phyloP scores from a whole-genome alignment of 1,140 invertebrate species.

The Zaprionus lachaisei region DNA sequence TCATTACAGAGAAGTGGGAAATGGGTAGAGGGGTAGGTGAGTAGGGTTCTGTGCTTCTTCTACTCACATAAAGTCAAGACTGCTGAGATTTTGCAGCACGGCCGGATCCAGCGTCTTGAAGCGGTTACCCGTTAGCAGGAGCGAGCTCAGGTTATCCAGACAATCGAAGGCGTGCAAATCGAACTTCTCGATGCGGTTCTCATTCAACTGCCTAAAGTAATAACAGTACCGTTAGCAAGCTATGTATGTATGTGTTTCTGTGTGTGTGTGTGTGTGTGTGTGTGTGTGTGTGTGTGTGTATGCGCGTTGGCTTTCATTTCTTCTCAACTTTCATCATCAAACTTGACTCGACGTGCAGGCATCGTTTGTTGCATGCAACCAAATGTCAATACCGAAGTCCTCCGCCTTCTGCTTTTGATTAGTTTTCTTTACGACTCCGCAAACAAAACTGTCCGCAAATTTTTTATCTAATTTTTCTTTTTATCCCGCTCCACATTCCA shows the following conservation, averaged over 20 bases:
- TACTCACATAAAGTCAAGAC: constrained; percentile 85
- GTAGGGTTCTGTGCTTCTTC: background rate
- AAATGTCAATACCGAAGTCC: constrained; percentile 51
- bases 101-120: constrained; percentile 84
- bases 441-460: constrained; percentile 13
- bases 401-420: constrained; percentile 10
- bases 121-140: constrained; percentile 81
- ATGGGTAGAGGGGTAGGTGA: background rate
- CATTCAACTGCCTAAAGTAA: constrained; percentile 67
- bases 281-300: constrained; percentile 34
- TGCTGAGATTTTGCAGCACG: constrained; percentile 84
- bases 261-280: background rate
- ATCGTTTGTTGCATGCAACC: constrained; percentile 37
- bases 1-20: background rate
- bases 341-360: constrained; percentile 44
- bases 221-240: background rate
- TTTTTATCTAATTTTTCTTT: constrained; percentile 20
- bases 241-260: background rate
- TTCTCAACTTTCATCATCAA: constrained; percentile 68
- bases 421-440: constrained; percentile 19
- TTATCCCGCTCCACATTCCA: constrained; percentile 7
- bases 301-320: background rate
- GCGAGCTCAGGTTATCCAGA: constrained; percentile 70
- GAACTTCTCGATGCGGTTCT: constrained; percentile 80
- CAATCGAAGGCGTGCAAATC: constrained; percentile 80